Percentiles rank a stretch among this genome's conserved stretches.
Evolutionary conservation across 2,888 invertebrate genomes (phyloP).

Genomic region (Argyresthia goedartella): DNA sequence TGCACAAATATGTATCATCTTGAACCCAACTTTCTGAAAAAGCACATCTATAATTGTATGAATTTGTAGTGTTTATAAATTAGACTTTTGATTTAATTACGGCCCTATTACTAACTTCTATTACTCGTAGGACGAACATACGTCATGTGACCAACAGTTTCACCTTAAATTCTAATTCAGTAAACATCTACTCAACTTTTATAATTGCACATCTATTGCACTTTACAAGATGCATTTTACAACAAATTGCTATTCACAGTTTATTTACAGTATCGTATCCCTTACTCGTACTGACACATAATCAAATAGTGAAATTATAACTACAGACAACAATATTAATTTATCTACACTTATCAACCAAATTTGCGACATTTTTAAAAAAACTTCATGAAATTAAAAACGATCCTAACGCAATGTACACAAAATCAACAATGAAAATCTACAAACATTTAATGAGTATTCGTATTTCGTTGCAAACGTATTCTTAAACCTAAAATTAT

Average conservation of each 20-base stretch:
- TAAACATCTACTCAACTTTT: slow-evolving; percentile 64
- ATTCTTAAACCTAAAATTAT: slow-evolving; percentile 15
- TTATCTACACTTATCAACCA: not conserved
- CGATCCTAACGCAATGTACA: not conserved
- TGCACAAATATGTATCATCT: too few relatives aligned
- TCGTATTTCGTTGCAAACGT: slow-evolving; percentile 44
- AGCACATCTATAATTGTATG: too few relatives aligned
- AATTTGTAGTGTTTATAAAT: too few relatives aligned
- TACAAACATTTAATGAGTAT: slow-evolving; percentile 20
- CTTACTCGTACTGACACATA: not conserved
- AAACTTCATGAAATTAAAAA: not conserved
- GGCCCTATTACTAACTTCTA: too few relatives aligned
- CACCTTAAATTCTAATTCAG: slow-evolving; percentile 32
- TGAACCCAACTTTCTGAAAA: too few relatives aligned
- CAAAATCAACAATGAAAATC: not conserved
- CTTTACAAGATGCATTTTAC: slow-evolving; percentile 67
- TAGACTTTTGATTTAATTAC: too few relatives aligned
- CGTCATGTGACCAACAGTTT: slow-evolving; percentile 45
- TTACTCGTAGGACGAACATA: too few relatives aligned
- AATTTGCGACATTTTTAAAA: not conserved
- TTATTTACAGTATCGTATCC: slow-evolving; percentile 9
- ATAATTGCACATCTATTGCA: slow-evolving; percentile 67
- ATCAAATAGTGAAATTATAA: not conserved
- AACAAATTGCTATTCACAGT: slow-evolving; percentile 59
- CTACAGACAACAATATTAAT: not conserved